These are phyloP conservation scores for Tethya wilhelma DNA, from an alignment of 37 sponge, comb jelly and placozoan genomes.

Conservation along the genomic window DNA sequence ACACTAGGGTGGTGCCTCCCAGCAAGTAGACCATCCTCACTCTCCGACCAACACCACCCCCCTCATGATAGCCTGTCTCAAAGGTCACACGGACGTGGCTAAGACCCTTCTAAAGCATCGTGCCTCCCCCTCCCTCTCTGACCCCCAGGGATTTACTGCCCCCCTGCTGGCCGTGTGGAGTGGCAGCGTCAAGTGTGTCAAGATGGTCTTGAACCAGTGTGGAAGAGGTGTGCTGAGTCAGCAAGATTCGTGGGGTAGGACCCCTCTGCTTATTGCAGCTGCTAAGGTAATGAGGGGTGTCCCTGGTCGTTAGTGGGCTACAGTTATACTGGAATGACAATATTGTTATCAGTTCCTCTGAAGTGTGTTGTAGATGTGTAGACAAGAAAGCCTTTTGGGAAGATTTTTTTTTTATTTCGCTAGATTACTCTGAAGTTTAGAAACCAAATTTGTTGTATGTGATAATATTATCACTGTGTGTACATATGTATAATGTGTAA, in stretches of 20 bases:
- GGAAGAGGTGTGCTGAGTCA: background rate
- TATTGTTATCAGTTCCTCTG: background rate
- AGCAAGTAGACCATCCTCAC: slow-evolving; percentile 12
- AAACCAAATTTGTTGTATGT: background rate
- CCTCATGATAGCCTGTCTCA: slow-evolving; percentile 48
- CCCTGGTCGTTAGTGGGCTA: background rate
- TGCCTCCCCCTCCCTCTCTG: background rate
- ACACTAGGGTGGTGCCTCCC: background rate
- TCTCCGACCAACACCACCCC: slow-evolving; percentile 39
- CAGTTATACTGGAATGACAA: background rate
- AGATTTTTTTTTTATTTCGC: background rate
- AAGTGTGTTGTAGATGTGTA: too few species aligned
- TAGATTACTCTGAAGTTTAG: background rate
- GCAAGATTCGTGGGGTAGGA: slow-evolving; percentile 40
- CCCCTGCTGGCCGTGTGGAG: slow-evolving; percentile 62
- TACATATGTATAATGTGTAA: background rate
- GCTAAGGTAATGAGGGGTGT: slow-evolving; percentile 16
- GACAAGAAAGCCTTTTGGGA: background rate
- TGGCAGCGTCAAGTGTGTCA: slow-evolving; percentile 40
- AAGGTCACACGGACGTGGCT: slow-evolving; percentile 25
- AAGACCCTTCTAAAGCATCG: slow-evolving; percentile 49
- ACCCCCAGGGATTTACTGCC: slow-evolving; percentile 28
- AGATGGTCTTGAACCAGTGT: background rate
- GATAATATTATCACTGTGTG: background rate
- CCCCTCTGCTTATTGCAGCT: slow-evolving; percentile 50